A percentile compares a stretch with the other conserved stretches of the same genome.
phyloP scores from a whole-genome alignment of 2,797 vertebrate species.

The Semaprochilodus insignis region DNA sequence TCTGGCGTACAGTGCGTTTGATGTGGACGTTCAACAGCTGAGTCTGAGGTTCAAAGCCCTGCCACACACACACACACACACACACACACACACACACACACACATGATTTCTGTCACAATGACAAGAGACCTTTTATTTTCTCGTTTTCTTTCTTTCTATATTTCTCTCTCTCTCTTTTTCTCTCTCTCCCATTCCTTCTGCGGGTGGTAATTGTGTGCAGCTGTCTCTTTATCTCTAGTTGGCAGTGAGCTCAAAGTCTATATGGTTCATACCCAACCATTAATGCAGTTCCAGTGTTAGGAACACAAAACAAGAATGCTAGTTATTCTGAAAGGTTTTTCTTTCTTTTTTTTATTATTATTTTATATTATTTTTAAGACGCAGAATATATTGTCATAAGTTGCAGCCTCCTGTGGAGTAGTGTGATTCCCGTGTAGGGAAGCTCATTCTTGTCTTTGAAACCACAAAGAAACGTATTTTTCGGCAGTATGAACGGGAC shows the following conservation, averaged over 20 bases:
- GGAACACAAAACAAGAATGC: not conserved
- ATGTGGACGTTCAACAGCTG: not conserved
- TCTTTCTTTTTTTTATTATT: not conserved
- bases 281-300: not conserved
- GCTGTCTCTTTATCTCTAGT: not conserved
- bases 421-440: not conserved
- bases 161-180: not conserved
- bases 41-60: conserved; percentile 8
- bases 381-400: not conserved
- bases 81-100: not conserved
- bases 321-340: not conserved
- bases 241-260: not conserved
- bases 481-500: not conserved
- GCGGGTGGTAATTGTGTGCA: not conserved
- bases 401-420: not conserved
- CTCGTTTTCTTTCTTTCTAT: not conserved
- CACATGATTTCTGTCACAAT: not conserved
- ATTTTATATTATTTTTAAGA: not conserved
- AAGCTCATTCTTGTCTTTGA: not conserved
- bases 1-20: not conserved
- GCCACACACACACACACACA: not conserved
- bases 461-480: not conserved
- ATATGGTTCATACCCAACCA: not conserved
- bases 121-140: conserved; percentile 10
- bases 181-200: not conserved